These are phyloP conservation scores for Datnioides undecimradiatus DNA, from an alignment of 2,113 vertebrate genomes.

Conservation along the genomic window DNA sequence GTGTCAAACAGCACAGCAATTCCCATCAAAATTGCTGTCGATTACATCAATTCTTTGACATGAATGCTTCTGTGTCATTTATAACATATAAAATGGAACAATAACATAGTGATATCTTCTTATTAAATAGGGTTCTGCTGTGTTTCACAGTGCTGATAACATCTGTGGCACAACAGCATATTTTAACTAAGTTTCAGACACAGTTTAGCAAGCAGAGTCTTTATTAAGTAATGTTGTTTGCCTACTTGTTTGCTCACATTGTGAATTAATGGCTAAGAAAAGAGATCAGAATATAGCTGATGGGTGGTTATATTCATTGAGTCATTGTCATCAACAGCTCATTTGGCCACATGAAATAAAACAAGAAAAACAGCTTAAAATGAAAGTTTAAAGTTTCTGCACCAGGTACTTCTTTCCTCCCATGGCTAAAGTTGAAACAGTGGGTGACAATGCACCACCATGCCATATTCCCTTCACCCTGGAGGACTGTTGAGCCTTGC, in stretches of 20 bases:
- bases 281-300: not conserved
- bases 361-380: not conserved
- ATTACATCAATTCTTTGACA: not conserved
- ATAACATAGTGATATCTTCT: no score
- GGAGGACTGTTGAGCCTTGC: constrained; percentile 47
- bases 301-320: not conserved
- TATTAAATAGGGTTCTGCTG: no score
- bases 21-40: not conserved
- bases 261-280: no score
- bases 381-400: not conserved
- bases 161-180: not conserved
- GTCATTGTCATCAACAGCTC: not conserved
- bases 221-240: not conserved
- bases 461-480: constrained; percentile 34
- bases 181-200: not conserved
- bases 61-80: not conserved
- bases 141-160: not conserved
- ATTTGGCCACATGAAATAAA: not conserved
- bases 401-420: not conserved
- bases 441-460: constrained; percentile 28
- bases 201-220: not conserved
- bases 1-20: not conserved
- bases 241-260: not conserved
- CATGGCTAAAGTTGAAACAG: constrained; percentile 10
- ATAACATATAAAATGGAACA: not conserved